Conservation (phyloP, 2,888 invertebrate species). For the Glaucopsyche alexis region DNA sequence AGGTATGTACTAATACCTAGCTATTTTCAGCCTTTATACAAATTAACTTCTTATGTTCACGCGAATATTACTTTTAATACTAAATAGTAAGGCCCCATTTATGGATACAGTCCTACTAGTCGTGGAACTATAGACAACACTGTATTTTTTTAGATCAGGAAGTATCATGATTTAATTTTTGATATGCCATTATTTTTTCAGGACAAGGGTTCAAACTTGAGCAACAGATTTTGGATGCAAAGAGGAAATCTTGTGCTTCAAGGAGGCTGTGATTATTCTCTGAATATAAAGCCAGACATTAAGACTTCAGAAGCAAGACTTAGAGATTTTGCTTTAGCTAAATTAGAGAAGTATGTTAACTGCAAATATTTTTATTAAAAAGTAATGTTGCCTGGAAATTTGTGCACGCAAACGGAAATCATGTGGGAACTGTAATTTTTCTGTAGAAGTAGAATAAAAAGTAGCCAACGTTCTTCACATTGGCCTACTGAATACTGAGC, state of each 20-base stretch:
- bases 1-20: conserved; percentile 53
- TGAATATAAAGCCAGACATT: conserved; percentile 74
- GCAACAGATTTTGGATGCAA: conserved; percentile 88
- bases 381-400: no score
- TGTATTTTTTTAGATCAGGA: no score
- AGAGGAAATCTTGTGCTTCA: conserved; percentile 87
- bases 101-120: no score
- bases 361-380: no score
- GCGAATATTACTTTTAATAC: neutral
- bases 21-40: neutral
- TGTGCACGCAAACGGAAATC: no score
- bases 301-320: conserved; percentile 82
- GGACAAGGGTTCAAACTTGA: conserved; percentile 84
- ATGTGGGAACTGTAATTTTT: no score
- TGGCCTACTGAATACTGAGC: no score
- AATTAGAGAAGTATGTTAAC: conserved; percentile 82
- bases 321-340: conserved; percentile 84
- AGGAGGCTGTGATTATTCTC: conserved; percentile 85
- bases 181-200: conserved; percentile 49
- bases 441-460: no score
- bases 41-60: neutral
- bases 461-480: no score
- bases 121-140: no score
- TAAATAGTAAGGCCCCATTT: no score
- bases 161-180: no score